Conservation (phyloP, 2,797 vertebrate genomes). For the Sebastes reedi region DNA sequence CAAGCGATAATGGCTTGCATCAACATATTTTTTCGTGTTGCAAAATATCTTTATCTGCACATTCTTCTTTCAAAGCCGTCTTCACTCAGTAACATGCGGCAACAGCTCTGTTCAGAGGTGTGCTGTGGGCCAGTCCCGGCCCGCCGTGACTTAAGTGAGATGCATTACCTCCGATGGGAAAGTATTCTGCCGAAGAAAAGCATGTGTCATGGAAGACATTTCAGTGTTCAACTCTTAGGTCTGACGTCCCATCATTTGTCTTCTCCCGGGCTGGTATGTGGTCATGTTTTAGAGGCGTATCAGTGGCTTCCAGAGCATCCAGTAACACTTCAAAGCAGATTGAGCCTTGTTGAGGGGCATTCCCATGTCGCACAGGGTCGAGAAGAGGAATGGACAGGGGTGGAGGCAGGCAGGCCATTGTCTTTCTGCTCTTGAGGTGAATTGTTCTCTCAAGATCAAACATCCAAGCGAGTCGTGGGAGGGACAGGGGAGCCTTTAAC, state of each 20-base stretch:
- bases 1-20: slow-evolving; percentile 46
- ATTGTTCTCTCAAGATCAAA: slow-evolving; percentile 76
- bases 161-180: slow-evolving; percentile 52
- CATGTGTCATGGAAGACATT: slow-evolving; percentile 48
- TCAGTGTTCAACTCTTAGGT: slow-evolving; percentile 23
- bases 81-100: slow-evolving; percentile 42
- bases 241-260: slow-evolving; percentile 42
- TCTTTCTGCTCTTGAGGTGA: slow-evolving; percentile 67
- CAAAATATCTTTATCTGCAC: slow-evolving; percentile 51
- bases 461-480: slow-evolving; percentile 53
- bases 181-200: slow-evolving; percentile 52
- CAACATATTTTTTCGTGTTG: slow-evolving; percentile 55
- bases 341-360: slow-evolving; percentile 61
- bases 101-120: slow-evolving; percentile 44
- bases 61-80: slow-evolving; percentile 48
- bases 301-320: slow-evolving; percentile 64
- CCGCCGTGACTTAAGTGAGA: slow-evolving; percentile 24
- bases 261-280: slow-evolving; percentile 49
- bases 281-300: slow-evolving; percentile 62
- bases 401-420: slow-evolving; percentile 59
- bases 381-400: slow-evolving; percentile 51
- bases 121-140: slow-evolving; percentile 53
- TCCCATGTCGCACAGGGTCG: slow-evolving; percentile 58
- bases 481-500: slow-evolving; percentile 50
- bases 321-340: slow-evolving; percentile 76